Conservation (phyloP, 2,888 invertebrate genomes). For the Zaprionus bogoriensis region DNA sequence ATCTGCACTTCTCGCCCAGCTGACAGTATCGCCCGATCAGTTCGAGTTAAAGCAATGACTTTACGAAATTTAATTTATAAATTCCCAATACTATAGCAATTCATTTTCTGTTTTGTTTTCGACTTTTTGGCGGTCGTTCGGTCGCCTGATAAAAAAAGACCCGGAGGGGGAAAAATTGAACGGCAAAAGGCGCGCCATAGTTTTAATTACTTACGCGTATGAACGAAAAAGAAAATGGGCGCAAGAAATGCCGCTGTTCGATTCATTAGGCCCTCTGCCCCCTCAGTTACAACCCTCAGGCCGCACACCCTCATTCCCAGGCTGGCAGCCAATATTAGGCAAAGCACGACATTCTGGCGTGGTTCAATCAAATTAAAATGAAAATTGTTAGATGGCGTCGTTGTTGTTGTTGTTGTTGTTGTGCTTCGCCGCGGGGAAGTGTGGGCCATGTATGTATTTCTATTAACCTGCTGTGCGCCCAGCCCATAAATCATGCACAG, state of each 20-base stretch:
- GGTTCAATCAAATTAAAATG: constrained; percentile 71
- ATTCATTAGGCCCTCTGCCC: constrained; percentile 30
- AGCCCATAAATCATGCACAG: constrained; percentile 60
- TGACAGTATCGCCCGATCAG: constrained; percentile 70
- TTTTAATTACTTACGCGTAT: constrained; percentile 72
- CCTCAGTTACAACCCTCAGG: not conserved
- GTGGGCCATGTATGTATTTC: constrained; percentile 74
- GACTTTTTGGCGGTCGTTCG: constrained; percentile 47
- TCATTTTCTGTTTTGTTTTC: constrained; percentile 20
- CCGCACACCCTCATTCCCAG: not conserved
- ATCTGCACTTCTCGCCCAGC: constrained; percentile 51
- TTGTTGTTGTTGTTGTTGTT: constrained; percentile 12
- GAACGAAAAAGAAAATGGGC: constrained; percentile 45
- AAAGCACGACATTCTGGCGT: constrained; percentile 45
- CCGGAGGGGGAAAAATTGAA: constrained; percentile 35
- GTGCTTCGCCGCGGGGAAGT: constrained; percentile 49
- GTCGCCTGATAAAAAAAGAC: constrained; percentile 40
- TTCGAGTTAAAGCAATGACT: constrained; percentile 41
- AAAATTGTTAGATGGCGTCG: constrained; percentile 56
- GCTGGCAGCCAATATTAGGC: constrained; percentile 16
- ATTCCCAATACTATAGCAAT: constrained; percentile 28
- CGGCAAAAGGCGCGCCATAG: constrained; percentile 64
- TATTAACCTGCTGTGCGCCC: constrained; percentile 66
- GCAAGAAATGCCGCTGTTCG: constrained; percentile 25
- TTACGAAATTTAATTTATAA: constrained; percentile 67